Percentiles rank a stretch among this genome's conserved stretches.
phyloP scores from a whole-genome alignment of 2,797 vertebrate species.

The Epinephelus coioides region DNA sequence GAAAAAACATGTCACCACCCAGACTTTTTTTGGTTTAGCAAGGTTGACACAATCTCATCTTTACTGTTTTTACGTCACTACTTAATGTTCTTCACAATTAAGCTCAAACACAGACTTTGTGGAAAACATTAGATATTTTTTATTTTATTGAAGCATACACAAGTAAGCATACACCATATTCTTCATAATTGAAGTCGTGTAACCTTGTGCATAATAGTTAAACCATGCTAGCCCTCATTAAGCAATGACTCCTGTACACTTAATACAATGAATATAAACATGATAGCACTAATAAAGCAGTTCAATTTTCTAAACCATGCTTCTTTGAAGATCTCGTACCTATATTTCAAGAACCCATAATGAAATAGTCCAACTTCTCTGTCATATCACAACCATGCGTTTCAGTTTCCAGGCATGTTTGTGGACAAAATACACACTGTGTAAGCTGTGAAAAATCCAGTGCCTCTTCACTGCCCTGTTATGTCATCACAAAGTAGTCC shows the following conservation, averaged over 20 bases:
- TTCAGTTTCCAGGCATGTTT: constrained; percentile 35
- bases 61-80: not conserved
- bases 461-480: constrained; percentile 5
- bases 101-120: constrained; percentile 47
- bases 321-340: constrained; percentile 53
- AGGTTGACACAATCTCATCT: not conserved
- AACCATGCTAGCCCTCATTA: constrained; percentile 82
- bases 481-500: constrained; percentile 6
- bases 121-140: constrained; percentile 77
- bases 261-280: constrained; percentile 75
- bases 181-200: constrained; percentile 79
- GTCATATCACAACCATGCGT: constrained; percentile 7
- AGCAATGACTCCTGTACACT: constrained; percentile 76
- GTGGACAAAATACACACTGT: constrained; percentile 28
- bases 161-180: constrained; percentile 81
- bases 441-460: constrained; percentile 29
- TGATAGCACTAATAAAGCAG: constrained; percentile 74
- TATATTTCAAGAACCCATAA: constrained; percentile 43
- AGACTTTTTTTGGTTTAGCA: not conserved
- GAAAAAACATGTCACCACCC: not conserved
- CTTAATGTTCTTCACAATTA: not conserved
- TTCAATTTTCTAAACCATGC: constrained; percentile 73
- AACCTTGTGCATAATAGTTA: constrained; percentile 84
- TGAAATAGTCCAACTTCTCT: constrained; percentile 29
- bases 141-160: constrained; percentile 82